These are phyloP conservation scores for Mechanitis messenoides DNA, from an alignment of 2,888 invertebrate species.

Conservation along the genomic window DNA sequence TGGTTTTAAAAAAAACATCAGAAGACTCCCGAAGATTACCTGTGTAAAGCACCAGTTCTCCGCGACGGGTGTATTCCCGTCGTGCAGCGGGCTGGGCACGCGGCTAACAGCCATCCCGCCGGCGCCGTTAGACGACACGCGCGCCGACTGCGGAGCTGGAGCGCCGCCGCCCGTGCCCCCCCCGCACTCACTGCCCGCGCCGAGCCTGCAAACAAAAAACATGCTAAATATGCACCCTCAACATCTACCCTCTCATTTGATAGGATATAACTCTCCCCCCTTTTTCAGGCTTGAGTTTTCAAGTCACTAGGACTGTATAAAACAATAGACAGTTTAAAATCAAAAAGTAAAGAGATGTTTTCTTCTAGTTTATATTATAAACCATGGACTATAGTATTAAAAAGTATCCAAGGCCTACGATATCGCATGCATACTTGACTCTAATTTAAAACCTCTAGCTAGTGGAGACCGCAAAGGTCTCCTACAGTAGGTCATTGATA, in stretches of 20 bases:
- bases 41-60: conserved; percentile 99
- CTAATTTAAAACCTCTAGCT: conserved; percentile 5
- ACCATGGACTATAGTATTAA: not conserved
- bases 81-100: conserved; percentile 96
- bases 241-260: too few relatives aligned
- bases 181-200: conserved; percentile 72
- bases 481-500: conserved; percentile 5
- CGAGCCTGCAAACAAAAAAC: conserved; percentile 79
- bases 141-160: conserved; percentile 86
- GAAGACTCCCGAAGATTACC: conserved; percentile 68
- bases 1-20: too few relatives aligned
- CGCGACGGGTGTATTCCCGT: conserved; percentile 97
- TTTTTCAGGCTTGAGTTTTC: too few relatives aligned
- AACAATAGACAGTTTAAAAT: too few relatives aligned
- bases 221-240: not conserved
- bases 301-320: too few relatives aligned
- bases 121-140: conserved; percentile 89
- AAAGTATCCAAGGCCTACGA: conserved; percentile 2
- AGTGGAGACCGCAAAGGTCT: conserved; percentile 6
- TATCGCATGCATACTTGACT: conserved; percentile 7
- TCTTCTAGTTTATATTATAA: not conserved
- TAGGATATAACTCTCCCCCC: too few relatives aligned
- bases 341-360: too few relatives aligned
- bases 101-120: conserved; percentile 97
- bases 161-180: conserved; percentile 72